Conservation (phyloP, 1,140 invertebrate genomes). For the Drosophila varians region DNA sequence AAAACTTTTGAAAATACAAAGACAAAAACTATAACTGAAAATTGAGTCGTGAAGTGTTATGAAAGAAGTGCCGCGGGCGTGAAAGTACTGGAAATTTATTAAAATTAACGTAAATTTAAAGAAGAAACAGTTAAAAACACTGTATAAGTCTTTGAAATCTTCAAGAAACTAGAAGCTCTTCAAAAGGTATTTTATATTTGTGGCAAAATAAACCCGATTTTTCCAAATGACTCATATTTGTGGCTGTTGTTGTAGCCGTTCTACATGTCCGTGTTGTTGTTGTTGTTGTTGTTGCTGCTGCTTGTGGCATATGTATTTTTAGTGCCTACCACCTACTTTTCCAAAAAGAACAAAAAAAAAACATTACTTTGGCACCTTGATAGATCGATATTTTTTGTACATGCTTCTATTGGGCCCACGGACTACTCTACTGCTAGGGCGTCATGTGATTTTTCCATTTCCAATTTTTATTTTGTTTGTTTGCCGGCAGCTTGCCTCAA, state of each 20-base stretch:
- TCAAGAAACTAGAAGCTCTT: not conserved
- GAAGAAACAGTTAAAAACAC: conserved; percentile 6
- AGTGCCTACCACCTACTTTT: conserved; percentile 28
- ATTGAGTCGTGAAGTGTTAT: conserved; percentile 23
- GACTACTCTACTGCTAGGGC: conserved; percentile 9
- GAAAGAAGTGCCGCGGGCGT: conserved; percentile 39
- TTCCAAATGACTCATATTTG: not conserved
- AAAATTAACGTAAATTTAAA: not conserved
- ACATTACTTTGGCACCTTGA: conserved; percentile 32
- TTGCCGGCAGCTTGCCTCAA: conserved; percentile 8
- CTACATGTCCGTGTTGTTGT: conserved; percentile 3
- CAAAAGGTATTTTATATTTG: not conserved
- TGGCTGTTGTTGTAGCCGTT: not conserved
- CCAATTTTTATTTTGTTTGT: conserved; percentile 3
- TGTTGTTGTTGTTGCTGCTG: conserved; percentile 16
- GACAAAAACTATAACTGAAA: not conserved
- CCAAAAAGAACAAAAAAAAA: not conserved
- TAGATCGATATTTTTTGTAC: conserved; percentile 62
- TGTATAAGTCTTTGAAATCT: not conserved
- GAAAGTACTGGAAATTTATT: conserved; percentile 2
- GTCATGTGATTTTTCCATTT: conserved; percentile 36
- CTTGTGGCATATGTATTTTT: conserved; percentile 57
- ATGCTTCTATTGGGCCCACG: conserved; percentile 1
- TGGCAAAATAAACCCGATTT: not conserved
- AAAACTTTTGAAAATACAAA: conserved; percentile 32